Evolutionary conservation across 2,113 vertebrate genomes (phyloP).

Genomic region (Cyanoliseus patagonus): DNA sequence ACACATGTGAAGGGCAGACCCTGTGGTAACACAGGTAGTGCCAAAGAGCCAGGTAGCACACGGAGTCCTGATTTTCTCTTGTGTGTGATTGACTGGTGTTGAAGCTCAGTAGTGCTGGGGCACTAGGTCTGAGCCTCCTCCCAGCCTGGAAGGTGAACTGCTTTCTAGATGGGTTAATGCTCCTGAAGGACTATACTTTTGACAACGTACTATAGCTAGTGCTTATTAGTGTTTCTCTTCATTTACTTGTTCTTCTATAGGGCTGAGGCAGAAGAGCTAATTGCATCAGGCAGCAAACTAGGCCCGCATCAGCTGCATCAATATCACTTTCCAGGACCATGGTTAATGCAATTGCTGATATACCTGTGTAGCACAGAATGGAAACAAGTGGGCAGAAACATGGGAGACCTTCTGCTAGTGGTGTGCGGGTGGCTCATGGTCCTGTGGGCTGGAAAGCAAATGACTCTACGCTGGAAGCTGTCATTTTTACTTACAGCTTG

Average conservation of each 20-base stretch:
- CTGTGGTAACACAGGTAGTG: too few species aligned
- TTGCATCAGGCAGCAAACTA: rapidly evolving
- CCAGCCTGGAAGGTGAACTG: neutral
- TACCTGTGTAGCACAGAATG: rapidly evolving
- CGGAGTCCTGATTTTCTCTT: neutral
- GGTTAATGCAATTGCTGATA: neutral
- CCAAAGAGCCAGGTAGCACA: neutral
- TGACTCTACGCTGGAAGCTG: neutral
- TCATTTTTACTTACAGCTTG: neutral
- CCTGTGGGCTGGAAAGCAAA: neutral
- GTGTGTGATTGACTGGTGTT: neutral
- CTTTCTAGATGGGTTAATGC: neutral
- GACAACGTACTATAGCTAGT: neutral
- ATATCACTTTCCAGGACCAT: neutral
- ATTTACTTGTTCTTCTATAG: neutral
- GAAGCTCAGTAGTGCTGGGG: neutral
- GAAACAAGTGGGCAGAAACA: neutral
- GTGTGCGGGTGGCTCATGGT: neutral
- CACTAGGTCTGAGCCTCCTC: neutral
- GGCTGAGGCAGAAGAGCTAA: neutral
- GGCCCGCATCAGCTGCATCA: neutral
- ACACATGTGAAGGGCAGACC: rapidly evolving
- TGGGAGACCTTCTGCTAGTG: neutral
- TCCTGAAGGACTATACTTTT: neutral
- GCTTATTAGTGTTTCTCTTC: neutral